phyloP scores from a whole-genome alignment of 2,888 invertebrate species.

The Reticulitermes lucifugus region DNA sequence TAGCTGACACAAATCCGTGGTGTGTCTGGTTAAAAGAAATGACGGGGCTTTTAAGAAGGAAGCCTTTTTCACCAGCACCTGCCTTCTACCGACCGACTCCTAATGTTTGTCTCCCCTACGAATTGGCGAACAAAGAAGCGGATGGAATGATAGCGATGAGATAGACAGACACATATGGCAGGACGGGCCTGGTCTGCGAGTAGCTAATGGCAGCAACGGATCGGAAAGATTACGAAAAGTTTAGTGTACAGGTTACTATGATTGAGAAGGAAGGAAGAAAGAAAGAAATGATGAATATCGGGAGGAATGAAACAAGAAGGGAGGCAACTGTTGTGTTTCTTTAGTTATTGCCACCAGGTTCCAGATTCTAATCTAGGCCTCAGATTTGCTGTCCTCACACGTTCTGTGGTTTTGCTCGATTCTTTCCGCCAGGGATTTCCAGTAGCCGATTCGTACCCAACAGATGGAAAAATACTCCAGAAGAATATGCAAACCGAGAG shows the following conservation, averaged over 20 bases:
- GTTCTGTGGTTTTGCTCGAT: no score
- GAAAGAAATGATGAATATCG: no score
- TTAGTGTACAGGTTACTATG: neutral
- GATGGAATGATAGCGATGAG: neutral
- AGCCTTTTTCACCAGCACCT: neutral
- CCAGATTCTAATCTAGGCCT: no score
- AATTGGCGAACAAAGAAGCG: constrained; percentile 6
- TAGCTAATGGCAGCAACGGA: neutral
- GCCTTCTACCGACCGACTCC: neutral
- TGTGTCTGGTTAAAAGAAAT: neutral
- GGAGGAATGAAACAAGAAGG: no score
- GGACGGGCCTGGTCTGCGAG: neutral
- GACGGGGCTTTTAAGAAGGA: neutral
- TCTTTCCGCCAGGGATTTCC: no score
- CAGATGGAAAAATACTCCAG: no score
- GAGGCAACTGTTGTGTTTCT: no score
- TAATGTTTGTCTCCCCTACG: neutral
- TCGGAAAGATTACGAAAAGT: neutral
- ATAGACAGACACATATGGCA: neutral
- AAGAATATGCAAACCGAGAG: no score
- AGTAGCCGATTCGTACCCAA: no score
- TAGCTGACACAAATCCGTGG: neutral
- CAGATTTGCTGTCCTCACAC: no score
- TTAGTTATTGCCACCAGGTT: no score
- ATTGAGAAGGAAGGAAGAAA: no score